Evolutionary conservation across 2,888 invertebrate genomes (phyloP).

Genomic region (Patella caerulea): DNA sequence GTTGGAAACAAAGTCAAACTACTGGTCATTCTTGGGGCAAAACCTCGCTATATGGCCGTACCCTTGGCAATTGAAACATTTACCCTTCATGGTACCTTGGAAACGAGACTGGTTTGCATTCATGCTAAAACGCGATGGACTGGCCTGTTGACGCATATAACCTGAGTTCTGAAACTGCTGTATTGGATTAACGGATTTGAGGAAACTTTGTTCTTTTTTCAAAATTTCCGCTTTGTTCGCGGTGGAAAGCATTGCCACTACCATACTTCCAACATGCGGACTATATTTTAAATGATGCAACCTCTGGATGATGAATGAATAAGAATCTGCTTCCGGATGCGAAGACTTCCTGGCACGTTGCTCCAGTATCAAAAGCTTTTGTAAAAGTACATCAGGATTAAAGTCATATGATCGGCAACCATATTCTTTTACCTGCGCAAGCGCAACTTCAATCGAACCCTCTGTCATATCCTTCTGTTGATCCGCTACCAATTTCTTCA

Average conservation of each 20-base stretch:
- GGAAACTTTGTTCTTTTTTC: neutral
- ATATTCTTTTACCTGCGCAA: neutral
- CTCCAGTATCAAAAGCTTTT: neutral
- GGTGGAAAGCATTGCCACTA: neutral
- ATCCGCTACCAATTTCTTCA: neutral
- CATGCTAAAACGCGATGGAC: neutral
- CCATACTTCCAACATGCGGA: constrained; percentile 2
- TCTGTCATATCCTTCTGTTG: neutral
- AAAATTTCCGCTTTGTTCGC: neutral
- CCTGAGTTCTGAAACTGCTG: too few relatives aligned
- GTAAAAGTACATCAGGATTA: neutral
- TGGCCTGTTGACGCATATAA: neutral
- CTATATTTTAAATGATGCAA: neutral
- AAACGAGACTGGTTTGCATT: neutral
- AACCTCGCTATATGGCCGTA: neutral
- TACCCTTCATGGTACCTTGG: neutral
- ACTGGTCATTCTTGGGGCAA: neutral
- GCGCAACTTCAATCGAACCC: neutral
- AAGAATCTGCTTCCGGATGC: neutral
- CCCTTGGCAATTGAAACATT: neutral
- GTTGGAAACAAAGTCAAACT: neutral
- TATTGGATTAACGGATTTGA: neutral
- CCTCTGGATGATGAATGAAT: neutral
- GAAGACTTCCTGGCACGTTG: neutral
- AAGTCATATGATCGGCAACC: neutral